Evolutionary conservation across 2,797 vertebrate genomes (phyloP).

Genomic region (Euphonia xanthogaster): DNA sequence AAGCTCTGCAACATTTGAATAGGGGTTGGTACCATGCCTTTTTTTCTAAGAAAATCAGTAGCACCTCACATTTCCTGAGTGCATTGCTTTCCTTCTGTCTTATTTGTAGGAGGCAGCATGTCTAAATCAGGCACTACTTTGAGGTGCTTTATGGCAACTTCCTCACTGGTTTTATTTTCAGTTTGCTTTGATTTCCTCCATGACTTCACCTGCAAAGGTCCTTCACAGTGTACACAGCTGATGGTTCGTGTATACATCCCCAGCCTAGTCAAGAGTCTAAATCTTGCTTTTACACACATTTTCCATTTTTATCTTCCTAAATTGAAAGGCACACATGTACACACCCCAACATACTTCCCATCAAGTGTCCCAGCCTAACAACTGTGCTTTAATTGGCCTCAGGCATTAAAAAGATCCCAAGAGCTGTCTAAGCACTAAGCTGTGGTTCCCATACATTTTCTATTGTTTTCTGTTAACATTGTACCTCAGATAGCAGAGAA

Average conservation of each 20-base stretch:
- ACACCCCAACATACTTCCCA: neutral
- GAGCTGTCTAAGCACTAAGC: neutral
- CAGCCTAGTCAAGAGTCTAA: neutral
- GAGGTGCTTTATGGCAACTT: neutral
- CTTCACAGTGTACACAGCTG: neutral
- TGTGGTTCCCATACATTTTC: neutral
- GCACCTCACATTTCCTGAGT: neutral
- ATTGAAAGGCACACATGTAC: neutral
- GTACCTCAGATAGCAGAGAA: neutral
- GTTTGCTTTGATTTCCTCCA: constrained; percentile 35
- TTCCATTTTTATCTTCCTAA: neutral
- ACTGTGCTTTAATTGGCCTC: neutral
- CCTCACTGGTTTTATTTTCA: neutral
- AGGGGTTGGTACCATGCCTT: neutral
- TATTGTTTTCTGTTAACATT: neutral
- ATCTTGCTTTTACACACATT: neutral
- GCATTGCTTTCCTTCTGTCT: neutral
- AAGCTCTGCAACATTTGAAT: neutral
- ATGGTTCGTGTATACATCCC: neutral
- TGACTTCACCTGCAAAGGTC: constrained; percentile 10
- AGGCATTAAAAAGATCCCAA: neutral
- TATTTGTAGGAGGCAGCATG: neutral
- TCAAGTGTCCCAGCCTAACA: rapidly evolving
- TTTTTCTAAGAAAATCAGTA: neutral
- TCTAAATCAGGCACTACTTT: neutral